A percentile compares a stretch with the other conserved stretches of the same genome.
phyloP scores from a whole-genome alignment of 2,888 invertebrate genomes.

The Troides oblongomaculatus region DNA sequence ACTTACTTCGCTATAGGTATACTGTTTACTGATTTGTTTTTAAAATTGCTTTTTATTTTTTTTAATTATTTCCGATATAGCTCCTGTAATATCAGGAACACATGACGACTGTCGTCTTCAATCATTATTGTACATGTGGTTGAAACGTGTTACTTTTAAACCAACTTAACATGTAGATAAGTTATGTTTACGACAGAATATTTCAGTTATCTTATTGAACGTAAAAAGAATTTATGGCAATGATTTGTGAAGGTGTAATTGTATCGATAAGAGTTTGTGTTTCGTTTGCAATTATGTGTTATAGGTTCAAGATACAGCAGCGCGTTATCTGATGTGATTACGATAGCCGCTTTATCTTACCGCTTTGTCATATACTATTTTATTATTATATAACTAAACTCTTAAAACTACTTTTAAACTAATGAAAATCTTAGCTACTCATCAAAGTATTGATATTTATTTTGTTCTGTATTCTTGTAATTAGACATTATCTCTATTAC shows the following conservation, averaged over 20 bases:
- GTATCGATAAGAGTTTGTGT: conserved; percentile 6
- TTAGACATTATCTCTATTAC: no score
- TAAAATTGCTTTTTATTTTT: no score
- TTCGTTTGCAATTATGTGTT: conserved; percentile 15
- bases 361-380: conserved; percentile 7
- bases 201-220: conserved; percentile 16
- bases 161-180: neutral
- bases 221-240: conserved; percentile 21
- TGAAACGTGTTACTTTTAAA: no score
- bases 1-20: no score
- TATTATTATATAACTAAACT: conserved; percentile 1
- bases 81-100: no score
- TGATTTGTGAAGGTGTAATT: conserved; percentile 14
- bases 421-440: no score
- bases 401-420: neutral
- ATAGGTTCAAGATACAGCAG: conserved; percentile 3
- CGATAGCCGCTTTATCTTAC: conserved; percentile 15
- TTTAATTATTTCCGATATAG: no score
- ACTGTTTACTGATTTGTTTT: no score
- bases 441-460: no score
- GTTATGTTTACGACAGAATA: conserved; percentile 19
- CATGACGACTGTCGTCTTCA: no score
- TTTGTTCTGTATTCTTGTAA: no score
- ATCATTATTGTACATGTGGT: no score
- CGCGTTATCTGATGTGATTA: conserved; percentile 12